Base-by-base conservation (phyloP, 1,140 invertebrate species). In the Pseudomyrmex sp. region DNA sequence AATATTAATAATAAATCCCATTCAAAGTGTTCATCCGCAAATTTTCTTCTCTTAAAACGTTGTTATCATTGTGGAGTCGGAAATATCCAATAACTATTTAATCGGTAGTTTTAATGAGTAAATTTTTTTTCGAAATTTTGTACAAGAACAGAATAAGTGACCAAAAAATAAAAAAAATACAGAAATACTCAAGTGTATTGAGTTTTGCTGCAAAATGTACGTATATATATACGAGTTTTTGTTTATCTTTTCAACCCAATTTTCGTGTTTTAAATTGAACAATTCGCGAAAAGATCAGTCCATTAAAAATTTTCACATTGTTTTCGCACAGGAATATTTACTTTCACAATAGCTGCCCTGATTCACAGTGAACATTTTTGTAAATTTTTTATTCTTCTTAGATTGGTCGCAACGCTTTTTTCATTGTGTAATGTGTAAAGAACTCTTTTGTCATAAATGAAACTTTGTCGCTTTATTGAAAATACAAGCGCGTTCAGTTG, bases 31-130 rank as follows among this genome's bases (percentile, higher is more conserved):
- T 58, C 65, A 58, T 79, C 63, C 18, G 35, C 9, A 12, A 35
- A 20, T 23, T 59, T 70, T 26, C 44, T 48, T 59, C 72, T 52
- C 1, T 52, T 59, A 72, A 59, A 80, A 72, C 12, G 76, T 59
- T 69, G 44, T 69, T 80, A 80, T 80, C 23, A 5, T 7, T 12
- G 66, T 4, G 18, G 54, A 68, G 44, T 26, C 35, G 61, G 76
- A 79, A 69, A 80, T 59, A 48, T 80, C n/a, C n/a, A 50, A 72
- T 80, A 80, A 61, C 44, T 63, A 63, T 63, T 7, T 10, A 18
- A 69, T 52, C n/a, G 44, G 68, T 79, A 79, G 68, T 58, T 69
- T 69, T 79, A 79, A 79, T 69, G 35, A 77, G 70, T 15, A n/a
- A 52, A 52, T 23, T 23, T 69, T 69, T 46, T 10, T 46, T 12